phyloP scores from a whole-genome alignment of 2,797 vertebrate species.

The Pagetopsis macropterus region DNA sequence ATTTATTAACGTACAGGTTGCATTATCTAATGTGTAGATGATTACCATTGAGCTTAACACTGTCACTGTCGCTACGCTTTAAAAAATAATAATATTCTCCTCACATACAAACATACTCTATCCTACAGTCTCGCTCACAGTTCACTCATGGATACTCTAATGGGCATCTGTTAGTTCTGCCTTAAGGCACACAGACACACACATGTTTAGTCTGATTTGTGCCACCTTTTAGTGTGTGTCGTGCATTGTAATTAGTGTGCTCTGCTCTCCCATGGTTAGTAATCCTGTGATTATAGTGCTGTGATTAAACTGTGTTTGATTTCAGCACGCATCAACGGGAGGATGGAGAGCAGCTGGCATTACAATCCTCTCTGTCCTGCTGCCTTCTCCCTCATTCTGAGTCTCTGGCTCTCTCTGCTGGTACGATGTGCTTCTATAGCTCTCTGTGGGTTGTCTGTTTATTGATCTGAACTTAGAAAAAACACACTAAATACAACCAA shows the following conservation, averaged over 20 bases:
- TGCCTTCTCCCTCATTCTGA: constrained; percentile 4
- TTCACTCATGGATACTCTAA: constrained; percentile 45
- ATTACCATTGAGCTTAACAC: not conserved
- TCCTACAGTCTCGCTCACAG: constrained; percentile 1
- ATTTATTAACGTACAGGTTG: not conserved
- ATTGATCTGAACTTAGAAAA: constrained; percentile 17
- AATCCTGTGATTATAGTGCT: constrained; percentile 76
- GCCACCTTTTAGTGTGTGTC: constrained; percentile 20
- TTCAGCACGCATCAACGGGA: constrained; percentile 52
- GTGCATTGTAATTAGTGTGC: constrained; percentile 64
- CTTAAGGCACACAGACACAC: constrained; percentile 38
- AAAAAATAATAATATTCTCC: constrained; percentile 18
- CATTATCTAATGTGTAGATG: not conserved
- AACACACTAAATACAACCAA: not conserved
- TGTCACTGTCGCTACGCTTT: not conserved
- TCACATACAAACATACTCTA: constrained; percentile 7
- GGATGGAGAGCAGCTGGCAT: constrained; percentile 56
- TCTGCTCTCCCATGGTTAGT: constrained; percentile 69
- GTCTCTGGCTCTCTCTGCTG: constrained; percentile 71
- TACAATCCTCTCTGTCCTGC: constrained; percentile 31
- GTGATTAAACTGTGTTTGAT: constrained; percentile 74
- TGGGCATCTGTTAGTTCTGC: constrained; percentile 60
- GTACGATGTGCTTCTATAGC: not conserved
- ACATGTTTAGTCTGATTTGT: constrained; percentile 27
- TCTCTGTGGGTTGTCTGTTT: not conserved